Conservation (phyloP, 2,797 vertebrate genomes). For the Holocentrus rufus region DNA sequence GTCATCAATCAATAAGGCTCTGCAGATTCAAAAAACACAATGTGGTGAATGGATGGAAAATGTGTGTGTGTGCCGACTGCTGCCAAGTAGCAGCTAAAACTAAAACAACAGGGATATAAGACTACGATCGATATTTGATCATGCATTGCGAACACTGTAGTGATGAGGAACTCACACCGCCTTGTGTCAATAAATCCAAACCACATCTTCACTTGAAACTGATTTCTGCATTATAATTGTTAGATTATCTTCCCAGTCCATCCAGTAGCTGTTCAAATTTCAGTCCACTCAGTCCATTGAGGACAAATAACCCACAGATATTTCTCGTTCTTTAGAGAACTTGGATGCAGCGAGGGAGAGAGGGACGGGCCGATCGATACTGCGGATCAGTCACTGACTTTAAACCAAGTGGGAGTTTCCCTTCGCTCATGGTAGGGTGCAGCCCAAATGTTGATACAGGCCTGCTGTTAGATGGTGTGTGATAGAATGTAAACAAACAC, state of each 20-base stretch:
- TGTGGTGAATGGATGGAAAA: no score
- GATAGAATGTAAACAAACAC: slow-evolving; percentile 62
- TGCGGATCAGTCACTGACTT: slow-evolving; percentile 33
- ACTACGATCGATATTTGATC: no score
- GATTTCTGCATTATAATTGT: no score
- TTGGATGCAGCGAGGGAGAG: slow-evolving; percentile 30
- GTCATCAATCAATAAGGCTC: no score
- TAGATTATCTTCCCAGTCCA: background rate
- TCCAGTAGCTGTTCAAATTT: background rate
- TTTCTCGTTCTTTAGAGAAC: slow-evolving; percentile 25
- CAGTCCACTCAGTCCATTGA: slow-evolving; percentile 5
- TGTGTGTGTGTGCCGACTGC: no score
- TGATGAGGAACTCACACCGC: no score
- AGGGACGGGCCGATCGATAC: slow-evolving; percentile 39
- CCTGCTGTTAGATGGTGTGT: slow-evolving; percentile 35
- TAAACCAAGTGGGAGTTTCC: slow-evolving; percentile 21
- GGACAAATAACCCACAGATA: slow-evolving; percentile 8
- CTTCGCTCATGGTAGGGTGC: slow-evolving; percentile 24
- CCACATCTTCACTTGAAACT: no score
- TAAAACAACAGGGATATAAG: no score
- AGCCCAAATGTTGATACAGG: slow-evolving; percentile 54
- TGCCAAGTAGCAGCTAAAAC: no score
- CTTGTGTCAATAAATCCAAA: no score
- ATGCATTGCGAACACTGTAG: no score
- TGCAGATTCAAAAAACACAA: no score